Evolutionary conservation across 2,797 vertebrate genomes (phyloP).

Genomic region (Danio albolineatus): DNA sequence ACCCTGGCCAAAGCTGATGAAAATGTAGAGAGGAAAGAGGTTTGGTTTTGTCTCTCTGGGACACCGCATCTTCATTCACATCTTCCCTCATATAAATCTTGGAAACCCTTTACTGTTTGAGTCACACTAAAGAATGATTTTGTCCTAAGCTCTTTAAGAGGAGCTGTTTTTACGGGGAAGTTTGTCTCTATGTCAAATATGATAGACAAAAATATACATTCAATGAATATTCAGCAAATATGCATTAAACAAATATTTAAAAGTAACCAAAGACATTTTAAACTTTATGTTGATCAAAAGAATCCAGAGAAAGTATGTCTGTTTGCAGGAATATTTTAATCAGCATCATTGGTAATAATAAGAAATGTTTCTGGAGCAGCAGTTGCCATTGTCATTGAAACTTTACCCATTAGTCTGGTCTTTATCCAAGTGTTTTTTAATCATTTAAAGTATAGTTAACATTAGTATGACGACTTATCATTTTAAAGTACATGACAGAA

Average conservation of each 20-base stretch:
- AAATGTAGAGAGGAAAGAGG: slow-evolving; percentile 17
- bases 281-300: not conserved
- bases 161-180: no score
- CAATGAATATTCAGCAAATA: not conserved
- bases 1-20: not conserved
- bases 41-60: slow-evolving; percentile 63
- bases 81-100: not conserved
- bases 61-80: slow-evolving; percentile 60
- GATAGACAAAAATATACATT: not conserved
- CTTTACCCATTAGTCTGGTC: no score
- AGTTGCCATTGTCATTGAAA: no score
- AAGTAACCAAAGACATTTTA: no score
- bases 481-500: no score
- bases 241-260: not conserved
- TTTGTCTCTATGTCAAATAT: not conserved
- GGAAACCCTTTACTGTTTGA: not conserved
- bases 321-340: no score
- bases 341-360: no score
- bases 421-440: no score
- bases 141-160: no score
- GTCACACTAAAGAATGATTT: slow-evolving; percentile 4
- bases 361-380: no score
- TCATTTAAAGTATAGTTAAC: no score
- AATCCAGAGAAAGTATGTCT: not conserved
- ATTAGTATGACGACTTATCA: no score